These are phyloP conservation scores for Smittia aterrima DNA, from an alignment of 2,888 invertebrate genomes.

Conservation along the genomic window DNA sequence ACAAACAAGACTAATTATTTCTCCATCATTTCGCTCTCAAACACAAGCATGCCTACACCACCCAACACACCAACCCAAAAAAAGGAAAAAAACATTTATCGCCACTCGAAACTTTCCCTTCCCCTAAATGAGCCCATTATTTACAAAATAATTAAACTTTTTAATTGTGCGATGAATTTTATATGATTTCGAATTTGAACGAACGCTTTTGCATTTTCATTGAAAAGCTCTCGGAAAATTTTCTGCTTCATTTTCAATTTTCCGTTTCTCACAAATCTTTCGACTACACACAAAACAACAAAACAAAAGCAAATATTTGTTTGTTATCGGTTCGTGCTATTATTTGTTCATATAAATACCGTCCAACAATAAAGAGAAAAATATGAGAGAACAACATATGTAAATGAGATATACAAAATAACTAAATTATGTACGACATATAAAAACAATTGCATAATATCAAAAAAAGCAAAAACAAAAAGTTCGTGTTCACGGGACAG, in stretches of 20 bases:
- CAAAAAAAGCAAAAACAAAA: constrained; percentile 33
- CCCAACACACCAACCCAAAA: not conserved
- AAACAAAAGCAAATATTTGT: not conserved
- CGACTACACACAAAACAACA: not conserved
- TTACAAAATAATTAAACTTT: not conserved
- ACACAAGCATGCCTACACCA: not conserved
- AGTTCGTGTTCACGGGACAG: constrained; percentile 42
- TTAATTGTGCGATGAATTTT: constrained; percentile 30
- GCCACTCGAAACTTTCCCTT: too few species aligned
- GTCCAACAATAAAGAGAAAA: constrained; percentile 36
- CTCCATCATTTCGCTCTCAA: not conserved
- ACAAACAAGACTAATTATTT: constrained; percentile 21
- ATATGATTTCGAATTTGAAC: constrained; percentile 26
- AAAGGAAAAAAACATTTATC: not conserved
- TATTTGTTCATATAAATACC: constrained; percentile 36
- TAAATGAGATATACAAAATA: constrained; percentile 35
- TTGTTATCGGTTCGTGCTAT: not conserved
- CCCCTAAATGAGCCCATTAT: not conserved
- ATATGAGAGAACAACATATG: constrained; percentile 29
- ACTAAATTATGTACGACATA: constrained; percentile 36
- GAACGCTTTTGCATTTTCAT: not conserved
- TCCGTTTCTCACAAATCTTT: not conserved
- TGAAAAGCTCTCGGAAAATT: not conserved
- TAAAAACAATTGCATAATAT: constrained; percentile 39
- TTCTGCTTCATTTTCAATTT: not conserved